phyloP scores from a whole-genome alignment of 2,888 invertebrate genomes.

The Leptopterna dolabrata region DNA sequence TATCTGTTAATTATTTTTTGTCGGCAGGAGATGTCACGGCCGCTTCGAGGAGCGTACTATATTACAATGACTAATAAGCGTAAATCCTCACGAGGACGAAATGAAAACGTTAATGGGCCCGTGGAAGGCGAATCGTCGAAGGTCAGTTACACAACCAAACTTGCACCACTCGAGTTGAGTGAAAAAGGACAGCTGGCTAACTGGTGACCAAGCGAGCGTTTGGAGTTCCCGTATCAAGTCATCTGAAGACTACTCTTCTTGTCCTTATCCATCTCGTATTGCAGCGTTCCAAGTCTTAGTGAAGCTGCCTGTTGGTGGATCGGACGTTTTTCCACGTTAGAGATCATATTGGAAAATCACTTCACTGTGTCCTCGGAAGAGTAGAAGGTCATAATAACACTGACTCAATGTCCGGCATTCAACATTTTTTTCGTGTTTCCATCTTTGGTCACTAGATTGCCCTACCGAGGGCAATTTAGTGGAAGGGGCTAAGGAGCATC shows the following conservation, averaged over 20 bases:
- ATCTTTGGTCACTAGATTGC: too few species aligned
- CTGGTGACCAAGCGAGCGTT: background rate
- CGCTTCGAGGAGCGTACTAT: background rate
- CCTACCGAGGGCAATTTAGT: too few species aligned
- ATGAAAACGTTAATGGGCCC: background rate
- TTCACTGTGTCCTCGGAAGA: too few species aligned
- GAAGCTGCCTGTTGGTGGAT: background rate
- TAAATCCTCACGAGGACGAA: background rate
- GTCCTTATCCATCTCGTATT: background rate
- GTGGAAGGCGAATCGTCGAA: background rate
- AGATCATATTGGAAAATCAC: too few species aligned
- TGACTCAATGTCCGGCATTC: too few species aligned
- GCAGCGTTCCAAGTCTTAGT: background rate
- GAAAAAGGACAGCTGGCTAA: background rate
- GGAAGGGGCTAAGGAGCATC: too few species aligned
- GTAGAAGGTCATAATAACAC: too few species aligned
- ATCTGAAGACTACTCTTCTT: background rate
- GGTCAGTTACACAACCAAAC: background rate
- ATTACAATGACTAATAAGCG: constrained; percentile 11
- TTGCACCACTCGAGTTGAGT: background rate
- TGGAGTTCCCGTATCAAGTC: background rate
- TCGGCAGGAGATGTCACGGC: background rate
- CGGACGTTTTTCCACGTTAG: too few species aligned
- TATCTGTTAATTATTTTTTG: background rate
- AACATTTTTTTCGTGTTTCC: too few species aligned